Evolutionary conservation across 2,797 vertebrate species (phyloP), one percentile per base, ranked within the genome.

Genomic region (Prionace glauca): DNA sequence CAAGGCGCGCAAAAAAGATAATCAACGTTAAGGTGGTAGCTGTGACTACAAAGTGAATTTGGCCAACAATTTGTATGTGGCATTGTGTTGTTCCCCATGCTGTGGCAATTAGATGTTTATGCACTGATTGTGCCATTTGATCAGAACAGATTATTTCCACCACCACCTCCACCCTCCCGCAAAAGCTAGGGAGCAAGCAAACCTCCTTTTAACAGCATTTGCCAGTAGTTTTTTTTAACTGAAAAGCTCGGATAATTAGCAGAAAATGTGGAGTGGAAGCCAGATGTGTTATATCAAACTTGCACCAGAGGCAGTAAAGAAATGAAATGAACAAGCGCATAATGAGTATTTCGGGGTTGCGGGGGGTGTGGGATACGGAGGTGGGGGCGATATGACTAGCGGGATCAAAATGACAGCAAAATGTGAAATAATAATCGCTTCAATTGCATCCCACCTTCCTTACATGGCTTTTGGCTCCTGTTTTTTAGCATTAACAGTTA

Each of bases 371-470:
- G 86, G 18, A 0, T 16, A 32, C 18, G 12, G 56, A 0, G 56
- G 26, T 11, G 29, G 32, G 14, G 29, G 56, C 11, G 41, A 94
- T 45, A 95, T 95, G 71, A 95, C 71, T 45, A 95, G 71, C 24
- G 7, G 11, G 56, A 77, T 95, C 93, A n/a, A 77, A 29, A 77
- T 77, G 71, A 74, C 71, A 95, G 71, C 72, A 91, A 91, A 91
- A 74, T 95, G 93, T 77, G 50, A 95, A 77, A 50, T 95, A 56
- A 95, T 77, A 26, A 50, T 94, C 69, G 60, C 26, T 95, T 77
- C 29, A n/a, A 95, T 95, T 77, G 60, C 26, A 60, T 16, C 26
- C 16, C 45, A 56, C 18, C 41, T 56, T 60, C 29, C 24, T 20
- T 77, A 95, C 45, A 50, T 77, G 41, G 29, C 65, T 94, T 67